Evolutionary conservation across 1,140 invertebrate species (phyloP).

Genomic region (Helicoverpa armigera): DNA sequence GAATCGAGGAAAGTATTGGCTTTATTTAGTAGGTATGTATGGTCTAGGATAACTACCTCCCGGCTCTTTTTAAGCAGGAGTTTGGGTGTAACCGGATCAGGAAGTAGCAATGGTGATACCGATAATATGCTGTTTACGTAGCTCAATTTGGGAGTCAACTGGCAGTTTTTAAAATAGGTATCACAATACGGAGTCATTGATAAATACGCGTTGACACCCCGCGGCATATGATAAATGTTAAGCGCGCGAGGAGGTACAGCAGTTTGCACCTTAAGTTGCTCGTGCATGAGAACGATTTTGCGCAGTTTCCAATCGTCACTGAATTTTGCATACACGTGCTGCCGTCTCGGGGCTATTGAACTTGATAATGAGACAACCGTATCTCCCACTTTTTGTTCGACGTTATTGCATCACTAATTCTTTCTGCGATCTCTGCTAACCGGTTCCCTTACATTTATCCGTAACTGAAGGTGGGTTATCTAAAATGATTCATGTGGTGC

Average conservation of each 20-base stretch:
- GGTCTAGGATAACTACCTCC: conserved; percentile 6
- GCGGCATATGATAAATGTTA: conserved; percentile 78
- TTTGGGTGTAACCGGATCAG: conserved; percentile 53
- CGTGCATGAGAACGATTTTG: conserved; percentile 76
- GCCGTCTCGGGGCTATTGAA: conserved; percentile 83
- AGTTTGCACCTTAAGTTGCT: conserved; percentile 79
- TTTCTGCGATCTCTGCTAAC: conserved; percentile 61
- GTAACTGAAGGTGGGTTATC: conserved; percentile 45
- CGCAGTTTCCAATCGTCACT: conserved; percentile 64
- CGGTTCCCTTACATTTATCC: conserved; percentile 52
- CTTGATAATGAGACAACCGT: conserved; percentile 84
- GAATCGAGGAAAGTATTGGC: conserved; percentile 85
- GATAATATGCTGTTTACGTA: conserved; percentile 54
- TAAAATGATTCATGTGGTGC: conserved; percentile 58
- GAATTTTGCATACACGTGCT: conserved; percentile 85
- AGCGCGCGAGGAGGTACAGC: conserved; percentile 58
- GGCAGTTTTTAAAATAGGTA: conserved; percentile 61
- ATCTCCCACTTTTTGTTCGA: conserved; percentile 73
- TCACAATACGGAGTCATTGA: conserved; percentile 74
- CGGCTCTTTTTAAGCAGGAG: background rate
- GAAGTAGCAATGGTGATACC: conserved; percentile 51
- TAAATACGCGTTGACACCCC: conserved; percentile 79
- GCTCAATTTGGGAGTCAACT: conserved; percentile 70
- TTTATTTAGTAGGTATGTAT: conserved; percentile 42
- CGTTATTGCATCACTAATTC: conserved; percentile 79